These are phyloP conservation scores for Hyposoter didymator DNA, from an alignment of 2,888 invertebrate species.

Conservation along the genomic window DNA sequence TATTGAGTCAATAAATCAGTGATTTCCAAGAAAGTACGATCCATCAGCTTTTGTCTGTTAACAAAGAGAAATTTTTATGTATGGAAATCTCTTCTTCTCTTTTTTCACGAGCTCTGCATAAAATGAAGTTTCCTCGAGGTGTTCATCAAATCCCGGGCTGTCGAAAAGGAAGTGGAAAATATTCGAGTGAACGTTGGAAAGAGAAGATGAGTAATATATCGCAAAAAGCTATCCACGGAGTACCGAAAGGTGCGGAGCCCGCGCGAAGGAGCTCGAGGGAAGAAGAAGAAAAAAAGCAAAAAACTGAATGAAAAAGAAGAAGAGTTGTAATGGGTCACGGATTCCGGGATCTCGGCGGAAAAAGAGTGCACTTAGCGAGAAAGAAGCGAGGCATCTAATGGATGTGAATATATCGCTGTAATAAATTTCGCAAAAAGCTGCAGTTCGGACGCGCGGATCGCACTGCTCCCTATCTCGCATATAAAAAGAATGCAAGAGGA, in stretches of 20 bases:
- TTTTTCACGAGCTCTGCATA: constrained; percentile 14
- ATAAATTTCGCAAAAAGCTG: constrained; percentile 83
- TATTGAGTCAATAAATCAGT: constrained; percentile 13
- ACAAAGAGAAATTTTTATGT: constrained; percentile 4
- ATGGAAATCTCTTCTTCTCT: not conserved
- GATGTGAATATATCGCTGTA: constrained; percentile 84
- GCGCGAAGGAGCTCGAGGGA: constrained; percentile 4
- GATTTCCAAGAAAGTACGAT: constrained; percentile 7
- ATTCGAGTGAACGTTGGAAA: not conserved
- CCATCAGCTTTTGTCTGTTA: constrained; percentile 2
- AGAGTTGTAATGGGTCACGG: constrained; percentile 57
- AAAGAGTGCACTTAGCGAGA: constrained; percentile 75
- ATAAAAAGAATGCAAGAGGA: not conserved
- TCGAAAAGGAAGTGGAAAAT: constrained; percentile 5
- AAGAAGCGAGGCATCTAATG: constrained; percentile 82
- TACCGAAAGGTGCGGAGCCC: not conserved
- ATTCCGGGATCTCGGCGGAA: constrained; percentile 70
- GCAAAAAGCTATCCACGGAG: not conserved
- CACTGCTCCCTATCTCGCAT: constrained; percentile 24
- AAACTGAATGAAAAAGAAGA: constrained; percentile 28
- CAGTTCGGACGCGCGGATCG: constrained; percentile 58
- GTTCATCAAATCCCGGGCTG: constrained; percentile 20
- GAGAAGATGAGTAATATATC: not conserved
- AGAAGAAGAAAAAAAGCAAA: constrained; percentile 40
- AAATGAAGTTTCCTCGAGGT: constrained; percentile 1